phyloP scores from a whole-genome alignment of 2,797 vertebrate species.

The Enteromius thamalakanensis region DNA sequence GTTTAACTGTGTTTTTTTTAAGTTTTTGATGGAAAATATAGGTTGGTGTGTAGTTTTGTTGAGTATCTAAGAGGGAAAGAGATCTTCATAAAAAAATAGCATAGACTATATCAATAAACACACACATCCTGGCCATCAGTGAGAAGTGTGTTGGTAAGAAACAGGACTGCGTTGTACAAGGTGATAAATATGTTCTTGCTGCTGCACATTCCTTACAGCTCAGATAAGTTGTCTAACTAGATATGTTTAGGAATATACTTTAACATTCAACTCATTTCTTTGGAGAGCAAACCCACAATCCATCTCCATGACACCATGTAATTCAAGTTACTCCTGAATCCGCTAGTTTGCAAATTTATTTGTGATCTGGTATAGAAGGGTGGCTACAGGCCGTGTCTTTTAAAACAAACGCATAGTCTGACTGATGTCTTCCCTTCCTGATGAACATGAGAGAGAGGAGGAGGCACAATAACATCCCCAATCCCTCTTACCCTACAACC shows the following conservation, averaged over 20 bases:
- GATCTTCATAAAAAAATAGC: slow-evolving; percentile 30
- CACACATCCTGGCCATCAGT: slow-evolving; percentile 12
- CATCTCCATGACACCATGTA: background rate
- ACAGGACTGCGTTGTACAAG: slow-evolving; percentile 3
- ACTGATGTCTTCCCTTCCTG: slow-evolving; percentile 57
- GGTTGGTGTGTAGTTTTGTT: background rate
- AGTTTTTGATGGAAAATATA: background rate
- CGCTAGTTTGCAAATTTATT: background rate
- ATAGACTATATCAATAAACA: slow-evolving; percentile 38
- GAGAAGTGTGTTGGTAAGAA: slow-evolving; percentile 20
- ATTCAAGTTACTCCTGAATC: background rate
- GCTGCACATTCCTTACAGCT: slow-evolving; percentile 15
- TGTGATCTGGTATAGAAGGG: background rate
- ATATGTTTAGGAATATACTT: background rate
- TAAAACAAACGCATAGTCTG: slow-evolving; percentile 60
- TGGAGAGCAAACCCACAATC: background rate
- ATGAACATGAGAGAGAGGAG: slow-evolving; percentile 46
- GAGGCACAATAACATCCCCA: slow-evolving; percentile 60
- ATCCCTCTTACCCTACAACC: slow-evolving; percentile 63
- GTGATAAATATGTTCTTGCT: slow-evolving; percentile 15
- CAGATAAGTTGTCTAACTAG: background rate
- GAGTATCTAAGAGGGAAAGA: background rate
- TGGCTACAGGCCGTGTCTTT: slow-evolving; percentile 49
- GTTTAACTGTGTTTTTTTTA: background rate
- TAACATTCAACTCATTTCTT: background rate